Conservation (phyloP, 2,113 vertebrate species). For the Trochalopteron elliotii region DNA sequence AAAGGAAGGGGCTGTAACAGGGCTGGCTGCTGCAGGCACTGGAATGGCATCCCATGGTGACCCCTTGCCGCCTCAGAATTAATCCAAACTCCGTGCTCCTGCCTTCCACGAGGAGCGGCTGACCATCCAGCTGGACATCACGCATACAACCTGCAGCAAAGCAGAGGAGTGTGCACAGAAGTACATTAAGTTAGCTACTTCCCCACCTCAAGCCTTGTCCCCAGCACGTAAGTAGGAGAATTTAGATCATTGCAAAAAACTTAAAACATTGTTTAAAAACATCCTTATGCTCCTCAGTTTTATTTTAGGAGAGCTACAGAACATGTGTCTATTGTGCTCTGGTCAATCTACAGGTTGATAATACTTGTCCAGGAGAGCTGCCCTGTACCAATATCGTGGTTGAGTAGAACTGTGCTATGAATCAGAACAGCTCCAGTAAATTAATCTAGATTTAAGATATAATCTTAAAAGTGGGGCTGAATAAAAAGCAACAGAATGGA, state of each 20-base stretch:
- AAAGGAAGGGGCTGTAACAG: conserved; percentile 81
- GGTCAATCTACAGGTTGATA: not conserved
- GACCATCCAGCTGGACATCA: conserved; percentile 83
- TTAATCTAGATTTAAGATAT: not conserved
- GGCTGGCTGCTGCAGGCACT: conserved; percentile 81
- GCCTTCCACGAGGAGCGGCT: conserved; percentile 79
- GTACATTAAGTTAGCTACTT: not conserved
- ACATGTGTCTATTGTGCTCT: not conserved
- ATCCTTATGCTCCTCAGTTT: not conserved
- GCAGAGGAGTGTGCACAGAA: not conserved
- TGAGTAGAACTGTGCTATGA: not conserved
- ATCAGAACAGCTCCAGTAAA: not conserved
- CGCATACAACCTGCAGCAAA: conserved; percentile 81
- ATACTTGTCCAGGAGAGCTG: not conserved
- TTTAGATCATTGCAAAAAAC: not conserved
- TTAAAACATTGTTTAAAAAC: not conserved
- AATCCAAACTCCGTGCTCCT: conserved; percentile 71
- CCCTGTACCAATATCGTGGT: not conserved
- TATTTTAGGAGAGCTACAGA: not conserved
- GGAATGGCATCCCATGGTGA: conserved; percentile 81
- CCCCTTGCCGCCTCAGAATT: conserved; percentile 73
- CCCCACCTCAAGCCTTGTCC: not conserved
- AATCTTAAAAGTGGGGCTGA: not conserved
- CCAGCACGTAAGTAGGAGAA: not conserved
- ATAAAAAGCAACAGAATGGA: not conserved